A percentile compares a stretch with the other conserved stretches of the same genome.
These are phyloP conservation scores for Apamea monoglypha DNA, from an alignment of 2,888 invertebrate genomes.

Conservation along the genomic window DNA sequence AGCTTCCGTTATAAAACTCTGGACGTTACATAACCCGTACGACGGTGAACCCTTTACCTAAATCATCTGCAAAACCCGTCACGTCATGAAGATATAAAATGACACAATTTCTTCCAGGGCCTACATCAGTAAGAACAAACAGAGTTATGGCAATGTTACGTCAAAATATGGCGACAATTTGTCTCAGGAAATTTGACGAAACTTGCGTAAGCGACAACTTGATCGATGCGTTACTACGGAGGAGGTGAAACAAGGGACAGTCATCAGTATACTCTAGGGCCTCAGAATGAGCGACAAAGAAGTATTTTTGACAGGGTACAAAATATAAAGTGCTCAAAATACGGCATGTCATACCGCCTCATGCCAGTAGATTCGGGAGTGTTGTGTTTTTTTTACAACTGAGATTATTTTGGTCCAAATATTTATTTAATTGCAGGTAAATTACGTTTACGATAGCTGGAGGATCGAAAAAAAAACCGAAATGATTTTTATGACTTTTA, in stretches of 20 bases:
- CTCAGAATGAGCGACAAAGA: constrained; percentile 49
- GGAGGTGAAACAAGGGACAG: constrained; percentile 73
- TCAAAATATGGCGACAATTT: constrained; percentile 55
- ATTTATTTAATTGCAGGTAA: no score
- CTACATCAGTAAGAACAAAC: constrained; percentile 58
- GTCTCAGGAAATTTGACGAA: constrained; percentile 53
- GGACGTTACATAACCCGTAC: background rate
- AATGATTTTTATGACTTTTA: background rate
- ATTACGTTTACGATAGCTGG: no score
- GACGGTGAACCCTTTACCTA: constrained; percentile 19
- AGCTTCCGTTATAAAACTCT: background rate
- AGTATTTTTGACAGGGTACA: background rate
- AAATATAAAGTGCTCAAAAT: background rate
- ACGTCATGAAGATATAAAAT: constrained; percentile 20
- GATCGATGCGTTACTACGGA: constrained; percentile 77
- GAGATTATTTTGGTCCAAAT: no score
- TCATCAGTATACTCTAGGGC: constrained; percentile 67
- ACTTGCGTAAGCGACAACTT: constrained; percentile 51
- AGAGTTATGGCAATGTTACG: constrained; percentile 52
- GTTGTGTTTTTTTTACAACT: no score
- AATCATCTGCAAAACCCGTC: constrained; percentile 17
- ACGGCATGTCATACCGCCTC: background rate
- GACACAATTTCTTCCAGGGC: constrained; percentile 31
- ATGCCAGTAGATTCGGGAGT: background rate
- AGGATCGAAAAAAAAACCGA: no score